Evolutionary conservation across 2,113 vertebrate genomes (phyloP), one percentile per base, ranked within the genome.

Genomic region (Trichechus manatus): DNA sequence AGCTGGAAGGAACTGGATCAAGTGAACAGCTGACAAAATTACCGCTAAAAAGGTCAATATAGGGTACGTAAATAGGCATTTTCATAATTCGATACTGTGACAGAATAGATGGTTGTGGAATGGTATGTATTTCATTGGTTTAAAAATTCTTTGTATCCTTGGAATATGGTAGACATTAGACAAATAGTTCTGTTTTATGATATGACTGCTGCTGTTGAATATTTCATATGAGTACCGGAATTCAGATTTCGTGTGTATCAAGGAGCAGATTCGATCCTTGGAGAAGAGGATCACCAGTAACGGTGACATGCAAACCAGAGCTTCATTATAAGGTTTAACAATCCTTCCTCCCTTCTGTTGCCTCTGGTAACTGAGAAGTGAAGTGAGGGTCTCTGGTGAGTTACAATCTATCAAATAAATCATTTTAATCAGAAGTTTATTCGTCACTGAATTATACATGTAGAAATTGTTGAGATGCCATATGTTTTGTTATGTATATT

Each of bases 121-220:
- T 94, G 50, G 22, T 87, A 75, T 88, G 22, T 87, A 63, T 88
- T 92, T 94, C 94, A 88, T 89, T 95, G 64, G 42, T 19, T 77
- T 87, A 50, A 87, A 91, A 29, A 11, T 3, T 70, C 29, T 81
- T 84, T 27, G 3, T 89, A 61, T 50, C 2, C 33, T 93, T 88
- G 29, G 89, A 91, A 85, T 68, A n/a, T 70, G 19, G 20, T 81
- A 85, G 50, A 70, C 2, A 78, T 70, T 72, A 66, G 17, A 64
- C n/a, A 87, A 90, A 90, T 63, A 64, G 36, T 90, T 78, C 25
- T 86, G 7, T 19, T 56, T 90, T 17, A 22, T 81, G 14, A 13
- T 64, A 63, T 91, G 70, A 82, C 25, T 79, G 36, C 4, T 74
- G 36, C 72, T 39, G 13, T 23, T 87, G 53, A 92, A 79, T 81